These are phyloP conservation scores for Cataglyphis rosenhaueri DNA, from an alignment of 2,888 invertebrate species.

Conservation along the genomic window DNA sequence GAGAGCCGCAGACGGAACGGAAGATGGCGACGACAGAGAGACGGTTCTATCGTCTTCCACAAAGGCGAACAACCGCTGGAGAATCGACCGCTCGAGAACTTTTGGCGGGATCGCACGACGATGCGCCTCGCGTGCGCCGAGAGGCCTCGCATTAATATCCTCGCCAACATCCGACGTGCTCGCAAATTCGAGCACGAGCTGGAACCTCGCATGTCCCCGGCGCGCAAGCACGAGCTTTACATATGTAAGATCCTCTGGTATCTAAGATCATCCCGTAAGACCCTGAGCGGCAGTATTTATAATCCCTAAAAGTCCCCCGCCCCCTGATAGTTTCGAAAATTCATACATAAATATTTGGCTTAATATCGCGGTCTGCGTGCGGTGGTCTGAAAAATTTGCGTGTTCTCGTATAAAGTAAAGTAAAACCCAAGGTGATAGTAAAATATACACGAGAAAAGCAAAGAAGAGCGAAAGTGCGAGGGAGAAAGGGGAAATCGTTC, in stretches of 20 bases:
- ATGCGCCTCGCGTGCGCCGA: background rate
- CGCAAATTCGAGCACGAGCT: conserved; percentile 22
- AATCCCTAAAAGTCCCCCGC: background rate
- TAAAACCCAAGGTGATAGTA: background rate
- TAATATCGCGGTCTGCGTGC: background rate
- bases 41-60: background rate
- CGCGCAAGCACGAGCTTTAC: conserved; percentile 19
- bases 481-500: background rate
- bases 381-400: background rate
- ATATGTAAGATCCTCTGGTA: conserved; percentile 13
- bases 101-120: background rate
- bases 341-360: background rate
- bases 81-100: background rate
- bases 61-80: background rate
- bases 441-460: conserved; percentile 3
- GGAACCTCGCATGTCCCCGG: background rate
- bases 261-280: conserved; percentile 11
- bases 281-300: background rate
- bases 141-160: conserved; percentile 33
- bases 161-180: background rate
- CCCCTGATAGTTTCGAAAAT: conserved; percentile 10
- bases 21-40: background rate
- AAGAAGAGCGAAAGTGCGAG: conserved; percentile 5
- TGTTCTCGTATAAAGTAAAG: conserved; percentile 11
- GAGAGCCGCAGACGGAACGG: background rate